Evolutionary conservation across 2,888 invertebrate genomes (phyloP), one percentile per base, ranked within the genome.

Genomic region (Polymixis lichenea): DNA sequence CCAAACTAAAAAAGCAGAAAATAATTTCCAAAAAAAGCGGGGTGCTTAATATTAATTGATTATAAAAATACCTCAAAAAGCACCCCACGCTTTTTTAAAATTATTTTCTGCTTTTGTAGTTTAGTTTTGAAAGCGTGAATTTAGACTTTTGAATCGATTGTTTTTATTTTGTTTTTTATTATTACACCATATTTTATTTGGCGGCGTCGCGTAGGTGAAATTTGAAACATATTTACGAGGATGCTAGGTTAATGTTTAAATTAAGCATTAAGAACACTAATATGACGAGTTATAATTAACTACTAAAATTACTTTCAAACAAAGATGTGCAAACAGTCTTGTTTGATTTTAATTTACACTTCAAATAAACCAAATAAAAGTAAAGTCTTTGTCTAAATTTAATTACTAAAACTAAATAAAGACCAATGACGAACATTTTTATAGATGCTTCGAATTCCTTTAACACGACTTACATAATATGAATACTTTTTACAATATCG

Each of bases 301-400:
- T 32, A 25, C 19, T 11, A 19, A 72, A 73, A 58, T 15, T 58
- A 56, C 11, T 32, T 22, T n/a, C 13, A 70, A 55, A 46, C n/a
- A 71, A 72, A 46, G 22, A 56, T 32, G 28, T 19, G 55, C 38
- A 55, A 70, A 32, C n/a, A 72, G 1, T 13, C 7, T 66, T 66
- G 17, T n/a, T 28, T 17, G 17, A 6, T 49, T 49, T 8, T n/a
- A 17, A n/a, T 62, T n/a, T 38, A 61, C 22, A 32, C 8, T 71
- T n/a, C 46, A 32, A 17, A 43, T 46, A 22, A 32, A 66, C 28
- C 49, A 2, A n/a, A 25, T 11, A 66, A 38, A 22, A 4, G 49
- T 15, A 7, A 11, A 46, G 46, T 28, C 43, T 32, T 28, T 8
- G 22, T 46, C n/a, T 25, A 53, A 19, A n/a, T 71, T 25, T 22